A percentile compares a stretch with the other conserved stretches of the same genome.
phyloP scores from a whole-genome alignment of 2,113 vertebrate species.

The Chrysochloris asiatica region DNA sequence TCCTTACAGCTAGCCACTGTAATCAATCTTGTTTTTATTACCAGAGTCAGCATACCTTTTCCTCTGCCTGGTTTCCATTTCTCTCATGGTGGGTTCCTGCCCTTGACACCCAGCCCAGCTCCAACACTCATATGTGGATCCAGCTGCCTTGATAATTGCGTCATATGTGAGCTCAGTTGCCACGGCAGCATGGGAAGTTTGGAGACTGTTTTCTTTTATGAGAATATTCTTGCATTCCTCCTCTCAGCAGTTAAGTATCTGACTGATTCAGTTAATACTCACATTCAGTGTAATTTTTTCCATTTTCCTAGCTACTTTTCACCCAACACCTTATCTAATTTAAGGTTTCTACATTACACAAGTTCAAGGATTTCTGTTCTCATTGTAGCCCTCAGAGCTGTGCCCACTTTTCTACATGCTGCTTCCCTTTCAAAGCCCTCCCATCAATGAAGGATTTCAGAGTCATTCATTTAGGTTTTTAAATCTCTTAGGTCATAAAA shows the following conservation, averaged over 20 bases:
- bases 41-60: neutral
- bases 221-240: neutral
- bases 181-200: neutral
- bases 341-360: neutral
- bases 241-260: neutral
- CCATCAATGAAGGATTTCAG: neutral
- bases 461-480: neutral
- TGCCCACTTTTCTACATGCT: neutral
- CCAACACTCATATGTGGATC: neutral
- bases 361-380: neutral
- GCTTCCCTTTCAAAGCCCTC: fast-evolving
- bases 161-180: conserved; percentile 9
- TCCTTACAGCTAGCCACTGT: neutral
- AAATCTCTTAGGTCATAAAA: neutral
- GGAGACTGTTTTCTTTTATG: conserved; percentile 7
- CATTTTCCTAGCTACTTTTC: neutral
- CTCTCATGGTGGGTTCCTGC: neutral
- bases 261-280: neutral
- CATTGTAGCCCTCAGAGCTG: neutral
- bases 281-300: neutral
- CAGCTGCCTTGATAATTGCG: conserved; percentile 20
- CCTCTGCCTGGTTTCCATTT: conserved; percentile 4
- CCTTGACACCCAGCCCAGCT: neutral
- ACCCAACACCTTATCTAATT: neutral
- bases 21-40: conserved; percentile 5